Evolutionary conservation across 2,797 vertebrate genomes (phyloP).

Genomic region (Centroberyx gerrardi): DNA sequence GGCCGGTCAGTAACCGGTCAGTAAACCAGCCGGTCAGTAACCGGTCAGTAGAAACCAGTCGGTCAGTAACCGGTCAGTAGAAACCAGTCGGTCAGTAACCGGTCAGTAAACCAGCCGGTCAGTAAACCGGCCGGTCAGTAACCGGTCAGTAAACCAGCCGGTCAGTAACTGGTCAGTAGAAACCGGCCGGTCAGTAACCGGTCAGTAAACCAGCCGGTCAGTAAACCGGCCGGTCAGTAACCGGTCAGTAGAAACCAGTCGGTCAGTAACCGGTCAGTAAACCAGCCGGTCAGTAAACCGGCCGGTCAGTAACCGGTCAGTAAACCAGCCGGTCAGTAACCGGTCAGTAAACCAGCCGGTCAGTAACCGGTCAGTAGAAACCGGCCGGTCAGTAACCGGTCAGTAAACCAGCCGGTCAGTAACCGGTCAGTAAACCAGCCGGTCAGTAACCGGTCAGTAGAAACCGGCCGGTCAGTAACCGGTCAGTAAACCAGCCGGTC

Average conservation of each 20-base stretch:
- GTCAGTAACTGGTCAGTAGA: not conserved
- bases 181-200: no score
- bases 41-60: not conserved
- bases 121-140: not conserved
- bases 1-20: not conserved
- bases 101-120: no score
- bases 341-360: not conserved
- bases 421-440: no score
- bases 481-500: no score
- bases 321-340: not conserved
- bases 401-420: no score
- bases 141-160: not conserved
- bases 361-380: no score
- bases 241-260: not conserved
- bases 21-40: not conserved
- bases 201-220: not conserved
- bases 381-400: no score
- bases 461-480: no score
- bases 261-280: no score
- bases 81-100: conserved; percentile 92
- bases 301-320: not conserved
- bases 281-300: not conserved
- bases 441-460: no score
- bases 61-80: no score
- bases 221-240: not conserved